Base-by-base conservation (phyloP, 2,888 invertebrate genomes). In the Meghimatium bilineatum region DNA sequence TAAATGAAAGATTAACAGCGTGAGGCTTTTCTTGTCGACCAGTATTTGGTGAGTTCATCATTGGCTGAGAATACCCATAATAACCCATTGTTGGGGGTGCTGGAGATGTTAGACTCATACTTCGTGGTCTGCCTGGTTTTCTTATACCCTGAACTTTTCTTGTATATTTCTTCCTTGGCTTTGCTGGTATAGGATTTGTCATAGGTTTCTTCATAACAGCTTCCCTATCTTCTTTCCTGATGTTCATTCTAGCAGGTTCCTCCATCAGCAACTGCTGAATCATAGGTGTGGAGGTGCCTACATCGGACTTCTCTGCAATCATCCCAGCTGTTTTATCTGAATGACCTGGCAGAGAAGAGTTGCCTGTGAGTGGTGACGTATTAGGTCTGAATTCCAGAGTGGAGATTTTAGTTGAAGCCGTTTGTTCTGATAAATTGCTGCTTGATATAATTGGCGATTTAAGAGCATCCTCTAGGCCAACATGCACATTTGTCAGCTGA, bases 241-340 rank as follows among this genome's bases (percentile, higher is more conserved):
- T 84, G 63, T 79, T 80, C 75, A 80, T 80, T 49, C 80, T 63
- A 0, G 67, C 80, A 17, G 84, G 80, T 14, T 80, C 80, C 36
- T 84, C 84, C 80, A 80, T 80, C 29, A 84, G 71, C 36, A 84
- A 56, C 44, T 84, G 84, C 38, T 84, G 84, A 23, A 84, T 84
- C 84, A 84, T 84, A 1, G 84, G 84, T 8, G 84, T 84, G 26
- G 80, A 60, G 56, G 83, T 60, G 49, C 67, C 49, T 44, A 75
- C 6, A 10, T 82, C 66, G 56, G 52, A 32, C n/a, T 34, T 80
- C 26, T 56, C 56, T 56, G 71, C 26, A 44, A 36, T 29, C 1
- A 77, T 38, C 36, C 23, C 32, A 26, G 60, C 32, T 32, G 60
- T 0, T 26, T 63, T 26, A 77, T 29, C 20, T 1, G 56, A 12